phyloP scores from a whole-genome alignment of 2,797 vertebrate species.

The Distichodus sexfasciatus region DNA sequence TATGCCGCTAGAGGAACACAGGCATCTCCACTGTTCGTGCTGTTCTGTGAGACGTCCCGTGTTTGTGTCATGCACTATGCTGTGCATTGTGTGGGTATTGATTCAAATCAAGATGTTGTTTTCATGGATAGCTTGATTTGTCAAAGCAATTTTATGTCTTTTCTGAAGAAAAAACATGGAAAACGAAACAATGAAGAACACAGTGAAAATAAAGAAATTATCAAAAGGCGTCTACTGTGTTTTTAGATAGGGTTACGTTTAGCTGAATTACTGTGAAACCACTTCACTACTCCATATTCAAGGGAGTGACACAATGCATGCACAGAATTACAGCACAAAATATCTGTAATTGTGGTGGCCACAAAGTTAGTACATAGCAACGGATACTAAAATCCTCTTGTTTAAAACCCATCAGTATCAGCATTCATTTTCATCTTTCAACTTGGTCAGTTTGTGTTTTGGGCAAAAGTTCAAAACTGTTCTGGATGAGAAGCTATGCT shows the following conservation, averaged over 20 bases:
- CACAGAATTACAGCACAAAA: too few relatives aligned
- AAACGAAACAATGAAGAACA: conserved; percentile 68
- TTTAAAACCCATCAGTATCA: too few relatives aligned
- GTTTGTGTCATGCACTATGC: conserved; percentile 66
- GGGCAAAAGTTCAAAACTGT: too few relatives aligned
- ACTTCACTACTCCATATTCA: too few relatives aligned
- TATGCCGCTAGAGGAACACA: neutral
- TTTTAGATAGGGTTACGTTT: conserved; percentile 45
- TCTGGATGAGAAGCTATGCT: too few relatives aligned
- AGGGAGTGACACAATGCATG: too few relatives aligned
- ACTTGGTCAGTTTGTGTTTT: too few relatives aligned
- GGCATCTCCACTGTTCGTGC: conserved; percentile 49
- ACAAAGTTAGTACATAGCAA: too few relatives aligned
- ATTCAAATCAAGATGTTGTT: conserved; percentile 59
- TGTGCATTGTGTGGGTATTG: conserved; percentile 64
- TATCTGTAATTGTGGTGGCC: too few relatives aligned
- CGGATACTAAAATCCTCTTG: too few relatives aligned
- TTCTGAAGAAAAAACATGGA: conserved; percentile 70
- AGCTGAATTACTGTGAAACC: too few relatives aligned
- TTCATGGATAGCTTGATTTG: conserved; percentile 70
- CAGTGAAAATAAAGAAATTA: conserved; percentile 56
- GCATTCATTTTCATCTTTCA: too few relatives aligned
- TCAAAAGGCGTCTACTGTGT: conserved; percentile 57
- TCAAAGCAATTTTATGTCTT: conserved; percentile 69
- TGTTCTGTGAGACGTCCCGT: conserved; percentile 57